Evolutionary conservation across 2,113 vertebrate species (phyloP).

Genomic region (human): GRCh38 chr4:92316501-92317000

Average conservation of each 20-base stretch:
- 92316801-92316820: not conserved
- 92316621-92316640: not conserved
- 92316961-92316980: not conserved
- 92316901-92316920: not conserved
- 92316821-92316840: not conserved
- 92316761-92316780: not conserved
- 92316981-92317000: not conserved
- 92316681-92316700: not conserved
- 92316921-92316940: not conserved
- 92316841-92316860: not conserved
- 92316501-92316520: not conserved
- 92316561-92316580: not conserved
- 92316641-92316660: not conserved
- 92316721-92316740: not conserved
- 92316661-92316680: not conserved
- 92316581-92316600: not conserved
- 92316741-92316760: not conserved
- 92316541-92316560: not conserved
- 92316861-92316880: slow-evolving; percentile 16
- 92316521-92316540: not conserved
- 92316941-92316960: not conserved
- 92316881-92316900: not conserved
- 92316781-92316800: not conserved
- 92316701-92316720: not conserved
- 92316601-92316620: not conserved